Conservation (phyloP, 2,888 invertebrate genomes). For the Machimus atricapillus region DNA sequence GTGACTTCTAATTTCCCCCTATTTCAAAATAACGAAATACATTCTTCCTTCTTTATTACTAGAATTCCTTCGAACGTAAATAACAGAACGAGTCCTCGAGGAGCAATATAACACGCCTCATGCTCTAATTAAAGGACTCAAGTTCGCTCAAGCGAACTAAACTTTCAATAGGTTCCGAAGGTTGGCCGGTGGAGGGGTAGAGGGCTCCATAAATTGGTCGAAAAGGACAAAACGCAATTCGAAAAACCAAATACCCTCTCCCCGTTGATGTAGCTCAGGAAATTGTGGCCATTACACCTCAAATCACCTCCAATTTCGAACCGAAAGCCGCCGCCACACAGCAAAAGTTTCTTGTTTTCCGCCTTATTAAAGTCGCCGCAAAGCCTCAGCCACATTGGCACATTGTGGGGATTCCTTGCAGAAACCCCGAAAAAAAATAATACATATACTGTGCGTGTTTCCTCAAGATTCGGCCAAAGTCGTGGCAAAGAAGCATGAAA, state of each 20-base stretch:
- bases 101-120: not conserved
- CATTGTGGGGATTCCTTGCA: not conserved
- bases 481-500: not conserved
- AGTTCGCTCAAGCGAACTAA: not conserved
- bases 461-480: not conserved
- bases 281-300: conserved; percentile 20
- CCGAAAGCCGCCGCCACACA: not conserved
- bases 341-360: conserved; percentile 13
- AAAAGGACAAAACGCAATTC: not conserved
- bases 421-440: not conserved
- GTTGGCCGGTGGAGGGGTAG: not conserved
- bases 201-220: not conserved
- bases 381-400: not conserved
- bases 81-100: not conserved
- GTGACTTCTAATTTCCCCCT: not conserved
- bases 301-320: not conserved
- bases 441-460: not conserved
- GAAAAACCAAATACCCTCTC: not conserved
- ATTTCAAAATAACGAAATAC: not conserved
- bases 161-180: not conserved
- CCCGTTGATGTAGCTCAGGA: not conserved
- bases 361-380: not conserved
- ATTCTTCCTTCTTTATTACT: not conserved
- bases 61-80: not conserved
- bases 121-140: not conserved